Base-by-base conservation (phyloP, 2,888 invertebrate species). In the Rhogogaster chlorosoma region DNA sequence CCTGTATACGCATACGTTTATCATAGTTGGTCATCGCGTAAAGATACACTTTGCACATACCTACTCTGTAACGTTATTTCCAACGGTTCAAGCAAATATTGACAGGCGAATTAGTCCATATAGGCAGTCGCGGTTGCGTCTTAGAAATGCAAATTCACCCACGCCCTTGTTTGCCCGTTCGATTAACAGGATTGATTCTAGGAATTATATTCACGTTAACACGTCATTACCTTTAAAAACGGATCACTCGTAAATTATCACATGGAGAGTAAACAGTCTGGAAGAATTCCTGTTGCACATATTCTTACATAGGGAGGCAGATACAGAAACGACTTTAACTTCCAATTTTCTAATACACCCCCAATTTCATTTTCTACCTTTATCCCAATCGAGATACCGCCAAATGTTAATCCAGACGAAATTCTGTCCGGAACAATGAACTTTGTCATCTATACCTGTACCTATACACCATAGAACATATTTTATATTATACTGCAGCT, bases 121-220 rank as follows among this genome's bases (percentile, higher is more conserved):
- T 71, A 73, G 70, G 18, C 53, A 57, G 67, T 57, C 67, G 70
- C 67, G 45, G 67, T 83, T 70, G 73, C 53, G 71, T 73, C 84
- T 84, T 73, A 84, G 84, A 84, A 71, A 84, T 84, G 84, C 84
- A 84, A 84, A 84, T 84, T 53, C 71, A 53, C 53, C 71, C 53
- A 73, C 73, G 73, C 84, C 57, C 84, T 61, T 84, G 61, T 84
- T 84, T 73, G 18, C 49, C n/a, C 42, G 71, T 10, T 84, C 38
- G 57, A 84, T 84, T 84, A 84, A 73, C 84, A 61, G 36, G 53
- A 73, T 84, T 84, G 36, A 84, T 84, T 73, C 71, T 53, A 38
- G 2, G 73, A 71, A 84, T 73, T 71, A 84, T 84, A 36, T 53
- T 71, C 57, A 57, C 36, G 36, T 84, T 84, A 73, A 61, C 84